Evolutionary conservation across 2,113 vertebrate species (phyloP).

Genomic region (Leiothrix lutea): DNA sequence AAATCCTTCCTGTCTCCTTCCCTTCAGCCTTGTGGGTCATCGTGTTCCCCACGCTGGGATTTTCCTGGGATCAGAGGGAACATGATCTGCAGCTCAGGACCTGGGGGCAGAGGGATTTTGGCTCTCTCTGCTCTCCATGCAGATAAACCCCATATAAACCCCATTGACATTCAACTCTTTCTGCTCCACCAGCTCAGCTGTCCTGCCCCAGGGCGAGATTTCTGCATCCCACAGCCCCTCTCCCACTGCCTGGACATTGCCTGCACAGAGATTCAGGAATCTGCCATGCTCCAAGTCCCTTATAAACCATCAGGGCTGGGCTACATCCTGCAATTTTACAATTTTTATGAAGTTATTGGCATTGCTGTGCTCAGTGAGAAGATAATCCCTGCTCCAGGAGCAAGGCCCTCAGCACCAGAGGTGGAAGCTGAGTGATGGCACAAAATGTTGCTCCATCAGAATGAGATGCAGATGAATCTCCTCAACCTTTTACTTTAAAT

Average conservation of each 20-base stretch:
- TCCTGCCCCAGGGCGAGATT: neutral
- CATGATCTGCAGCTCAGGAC: neutral
- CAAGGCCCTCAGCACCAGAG: neutral
- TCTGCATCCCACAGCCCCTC: neutral
- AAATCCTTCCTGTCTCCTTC: neutral
- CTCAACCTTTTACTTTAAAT: neutral
- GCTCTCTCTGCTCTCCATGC: neutral
- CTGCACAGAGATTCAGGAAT: neutral
- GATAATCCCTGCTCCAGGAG: neutral
- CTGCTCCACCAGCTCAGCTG: neutral
- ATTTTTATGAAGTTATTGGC: neutral
- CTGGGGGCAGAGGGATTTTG: rapidly evolving
- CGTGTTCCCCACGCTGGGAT: neutral
- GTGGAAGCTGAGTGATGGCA: neutral
- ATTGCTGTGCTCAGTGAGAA: neutral
- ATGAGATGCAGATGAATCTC: neutral
- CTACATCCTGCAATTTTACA: neutral
- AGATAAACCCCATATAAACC: neutral
- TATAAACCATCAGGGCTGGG: neutral
- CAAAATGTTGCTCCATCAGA: neutral
- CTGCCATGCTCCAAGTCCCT: too few species aligned
- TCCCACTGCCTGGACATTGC: neutral
- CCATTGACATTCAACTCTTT: rapidly evolving
- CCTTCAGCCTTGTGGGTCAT: neutral
- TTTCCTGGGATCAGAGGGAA: neutral